Conservation (phyloP, 2,797 vertebrate genomes). For the Myotis daubentonii region DNA sequence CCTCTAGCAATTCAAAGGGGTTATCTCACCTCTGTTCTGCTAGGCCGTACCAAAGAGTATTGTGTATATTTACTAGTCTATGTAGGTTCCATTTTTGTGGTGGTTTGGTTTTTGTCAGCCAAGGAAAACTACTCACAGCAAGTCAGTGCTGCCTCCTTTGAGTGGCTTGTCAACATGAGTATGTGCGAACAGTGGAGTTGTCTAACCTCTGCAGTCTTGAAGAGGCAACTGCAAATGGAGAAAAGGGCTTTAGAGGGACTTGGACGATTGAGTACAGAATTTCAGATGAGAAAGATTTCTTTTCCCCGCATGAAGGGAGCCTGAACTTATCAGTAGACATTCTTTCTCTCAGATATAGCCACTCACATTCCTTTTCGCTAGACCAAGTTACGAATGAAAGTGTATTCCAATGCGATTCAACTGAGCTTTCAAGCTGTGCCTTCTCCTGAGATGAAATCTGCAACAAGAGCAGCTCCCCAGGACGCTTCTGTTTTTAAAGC, state of each 20-base stretch:
- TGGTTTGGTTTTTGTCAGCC: constrained; percentile 55
- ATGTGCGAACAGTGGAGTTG: constrained; percentile 99
- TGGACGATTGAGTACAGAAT: constrained; percentile 25
- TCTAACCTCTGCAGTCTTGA: constrained; percentile 98
- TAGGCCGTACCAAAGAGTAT: neutral
- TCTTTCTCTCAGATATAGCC: constrained; percentile 50
- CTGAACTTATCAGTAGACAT: constrained; percentile 47
- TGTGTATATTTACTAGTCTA: constrained; percentile 32
- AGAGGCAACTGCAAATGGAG: constrained; percentile 91
- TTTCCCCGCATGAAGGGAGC: constrained; percentile 34
- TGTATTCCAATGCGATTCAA: neutral
- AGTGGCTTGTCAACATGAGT: constrained; percentile 97
- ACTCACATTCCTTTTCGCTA: constrained; percentile 39
- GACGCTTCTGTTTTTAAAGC: neutral
- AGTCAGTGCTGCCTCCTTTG: constrained; percentile 91
- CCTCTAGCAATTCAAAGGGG: neutral
- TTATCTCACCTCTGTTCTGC: constrained; percentile 34
- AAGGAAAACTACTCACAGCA: constrained; percentile 91
- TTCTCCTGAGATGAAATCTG: neutral
- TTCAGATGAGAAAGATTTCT: constrained; percentile 63
- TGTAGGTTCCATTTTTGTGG: neutral
- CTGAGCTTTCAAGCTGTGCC: neutral
- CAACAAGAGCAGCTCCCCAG: neutral
- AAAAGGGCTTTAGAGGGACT: constrained; percentile 81
- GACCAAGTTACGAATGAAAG: constrained; percentile 35